Evolutionary conservation across 2,888 invertebrate species (phyloP).

Genomic region (Calliopum simillimum): DNA sequence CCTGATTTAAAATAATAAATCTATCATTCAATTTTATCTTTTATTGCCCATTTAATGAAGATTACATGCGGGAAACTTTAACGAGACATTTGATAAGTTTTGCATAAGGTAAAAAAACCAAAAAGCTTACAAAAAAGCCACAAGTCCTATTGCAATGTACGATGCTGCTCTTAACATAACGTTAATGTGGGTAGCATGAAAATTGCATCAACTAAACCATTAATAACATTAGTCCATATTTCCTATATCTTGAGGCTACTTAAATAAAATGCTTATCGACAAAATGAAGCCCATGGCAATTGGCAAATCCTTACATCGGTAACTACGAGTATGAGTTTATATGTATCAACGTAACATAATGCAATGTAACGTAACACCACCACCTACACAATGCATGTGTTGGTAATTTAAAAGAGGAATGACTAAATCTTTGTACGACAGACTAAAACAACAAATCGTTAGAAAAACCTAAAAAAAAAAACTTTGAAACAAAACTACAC

Average conservation of each 20-base stretch:
- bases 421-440: neutral
- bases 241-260: slow-evolving; percentile 32
- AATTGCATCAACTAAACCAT: neutral
- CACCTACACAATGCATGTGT: slow-evolving; percentile 27
- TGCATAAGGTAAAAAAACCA: too few species aligned
- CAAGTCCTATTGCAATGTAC: too few species aligned
- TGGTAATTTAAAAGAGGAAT: slow-evolving; percentile 21
- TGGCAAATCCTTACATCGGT: neutral
- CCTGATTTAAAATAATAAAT: too few species aligned
- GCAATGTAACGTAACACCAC: neutral
- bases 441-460: slow-evolving; percentile 1
- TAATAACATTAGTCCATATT: slow-evolving; percentile 30
- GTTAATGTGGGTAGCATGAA: slow-evolving; percentile 22
- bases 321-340: too few species aligned
- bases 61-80: too few species aligned
- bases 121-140: too few species aligned
- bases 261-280: neutral
- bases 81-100: too few species aligned
- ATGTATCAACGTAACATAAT: too few species aligned
- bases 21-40: too few species aligned
- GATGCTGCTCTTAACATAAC: too few species aligned
- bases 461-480: neutral
- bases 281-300: neutral
- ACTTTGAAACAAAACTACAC: too few species aligned
- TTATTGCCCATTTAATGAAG: too few species aligned